Base-by-base conservation (phyloP, 1,140 invertebrate species). In the Polypedilum vanderplanki region DNA sequence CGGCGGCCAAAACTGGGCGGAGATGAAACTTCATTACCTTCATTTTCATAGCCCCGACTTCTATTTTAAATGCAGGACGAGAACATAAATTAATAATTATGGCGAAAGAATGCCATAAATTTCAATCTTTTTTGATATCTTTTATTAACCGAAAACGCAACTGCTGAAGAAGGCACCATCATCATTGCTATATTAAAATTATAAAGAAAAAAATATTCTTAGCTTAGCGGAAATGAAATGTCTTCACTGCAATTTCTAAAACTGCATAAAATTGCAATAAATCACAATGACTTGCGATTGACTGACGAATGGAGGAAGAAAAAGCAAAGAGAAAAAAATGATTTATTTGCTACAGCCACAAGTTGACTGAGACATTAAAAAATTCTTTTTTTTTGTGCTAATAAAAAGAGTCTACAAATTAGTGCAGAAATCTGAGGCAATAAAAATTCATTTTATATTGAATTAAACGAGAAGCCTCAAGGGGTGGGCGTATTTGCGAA, bases 71-170 rank as follows among this genome's bases (percentile, higher is more conserved):
- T 57, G 46, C 65, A 70, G 17, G 65, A 70, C 17, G 15, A 22
- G 9, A 18, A 70, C 65, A 70, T 70, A 70, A 70, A 70, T 70
- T 70, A 70, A 18, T 70, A 70, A 70, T 70, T 70, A 70, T 70
- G 18, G 17, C 65, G 10, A 70, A 22, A 18, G 65, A 22, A 20
- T 57, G 8, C 46, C 46, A 57, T 57, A 57, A 57, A 57, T 57
- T 57, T 57, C 46, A 57, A 57, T 57, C 12, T 57, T 57, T 57
- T 15, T 57, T n/a, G 41, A 46, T 46, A 57, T n/a, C 46, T 57
- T 57, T 57, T 57, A 57, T 3, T 57, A 18, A 70, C 65, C 65
- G 17, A 70, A n/a, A 20, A 20, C 65, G 65, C 46, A 70, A 70
- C 65, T 70, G 65, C 65, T 70, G 65, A 70, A 70, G 65, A 70